Percentiles rank a stretch among this genome's conserved stretches.
These are phyloP conservation scores for Piscicola geometra DNA, from an alignment of 2,888 invertebrate species.

Conservation along the genomic window DNA sequence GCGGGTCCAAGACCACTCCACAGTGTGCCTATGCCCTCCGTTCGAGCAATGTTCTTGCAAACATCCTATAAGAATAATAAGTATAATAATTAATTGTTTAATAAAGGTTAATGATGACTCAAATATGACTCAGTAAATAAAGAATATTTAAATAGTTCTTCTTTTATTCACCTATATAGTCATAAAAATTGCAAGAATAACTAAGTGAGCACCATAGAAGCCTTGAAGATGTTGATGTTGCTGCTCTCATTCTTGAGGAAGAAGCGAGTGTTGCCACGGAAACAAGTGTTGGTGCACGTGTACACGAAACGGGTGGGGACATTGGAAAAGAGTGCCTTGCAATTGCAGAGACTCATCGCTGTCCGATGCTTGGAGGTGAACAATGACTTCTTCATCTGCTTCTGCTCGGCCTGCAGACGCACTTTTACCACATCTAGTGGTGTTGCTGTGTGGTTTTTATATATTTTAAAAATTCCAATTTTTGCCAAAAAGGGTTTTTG, in stretches of 20 bases:
- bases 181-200: background rate
- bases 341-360: constrained; percentile 61
- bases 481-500: no score
- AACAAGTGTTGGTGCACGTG: constrained; percentile 65
- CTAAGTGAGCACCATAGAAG: background rate
- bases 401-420: constrained; percentile 87
- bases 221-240: no score
- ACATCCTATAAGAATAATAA: constrained; percentile 72
- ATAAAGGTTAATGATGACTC: no score
- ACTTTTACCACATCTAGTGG: constrained; percentile 98
- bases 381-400: constrained; percentile 54
- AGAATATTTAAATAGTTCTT: no score
- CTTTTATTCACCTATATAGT: no score
- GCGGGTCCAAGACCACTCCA: constrained; percentile 98
- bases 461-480: no score
- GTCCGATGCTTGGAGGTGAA: background rate
- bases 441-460: constrained; percentile 89
- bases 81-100: no score
- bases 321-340: constrained; percentile 60
- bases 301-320: background rate
- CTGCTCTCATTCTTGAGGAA: background rate
- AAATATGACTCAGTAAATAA: no score
- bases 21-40: constrained; percentile 81
- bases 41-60: constrained; percentile 79
- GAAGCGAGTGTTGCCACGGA: background rate